Evolutionary conservation across 2,888 invertebrate genomes (phyloP).

Genomic region (Pegoplata infirma): DNA sequence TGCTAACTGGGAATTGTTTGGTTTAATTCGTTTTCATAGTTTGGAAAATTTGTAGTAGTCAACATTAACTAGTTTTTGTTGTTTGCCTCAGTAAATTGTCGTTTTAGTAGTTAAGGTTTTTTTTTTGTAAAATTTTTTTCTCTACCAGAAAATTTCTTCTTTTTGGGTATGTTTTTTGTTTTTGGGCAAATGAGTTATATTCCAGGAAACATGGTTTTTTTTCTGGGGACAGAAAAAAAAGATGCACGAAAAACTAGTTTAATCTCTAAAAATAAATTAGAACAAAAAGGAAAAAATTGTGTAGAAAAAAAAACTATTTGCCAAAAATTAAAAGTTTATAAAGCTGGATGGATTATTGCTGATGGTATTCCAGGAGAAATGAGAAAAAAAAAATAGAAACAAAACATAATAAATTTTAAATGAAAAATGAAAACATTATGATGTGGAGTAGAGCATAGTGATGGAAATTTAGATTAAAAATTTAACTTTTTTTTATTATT

Average conservation of each 20-base stretch:
- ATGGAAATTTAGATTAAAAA: no score
- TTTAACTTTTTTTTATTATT: no score
- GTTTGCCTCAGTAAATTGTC: background rate
- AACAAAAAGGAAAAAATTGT: background rate
- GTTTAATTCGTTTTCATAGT: no score
- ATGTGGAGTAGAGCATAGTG: no score
- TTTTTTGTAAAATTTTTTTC: background rate
- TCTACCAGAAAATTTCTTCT: background rate
- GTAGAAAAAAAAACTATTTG: background rate
- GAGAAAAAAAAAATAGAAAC: background rate
- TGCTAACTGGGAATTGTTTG: background rate
- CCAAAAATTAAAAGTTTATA: background rate
- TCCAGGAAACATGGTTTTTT: background rate
- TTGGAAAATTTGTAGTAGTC: background rate
- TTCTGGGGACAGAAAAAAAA: background rate
- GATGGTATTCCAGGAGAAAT: background rate
- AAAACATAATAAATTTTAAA: background rate
- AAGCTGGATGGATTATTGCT: background rate
- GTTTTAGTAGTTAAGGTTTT: background rate
- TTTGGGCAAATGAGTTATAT: background rate
- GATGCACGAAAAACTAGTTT: background rate
- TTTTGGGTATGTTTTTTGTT: background rate
- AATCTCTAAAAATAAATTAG: background rate
- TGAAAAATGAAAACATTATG: no score
- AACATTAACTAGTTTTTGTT: background rate